Evolutionary conservation across 2,797 vertebrate genomes (phyloP).

Genomic region (Cynopterus sphinx): DNA sequence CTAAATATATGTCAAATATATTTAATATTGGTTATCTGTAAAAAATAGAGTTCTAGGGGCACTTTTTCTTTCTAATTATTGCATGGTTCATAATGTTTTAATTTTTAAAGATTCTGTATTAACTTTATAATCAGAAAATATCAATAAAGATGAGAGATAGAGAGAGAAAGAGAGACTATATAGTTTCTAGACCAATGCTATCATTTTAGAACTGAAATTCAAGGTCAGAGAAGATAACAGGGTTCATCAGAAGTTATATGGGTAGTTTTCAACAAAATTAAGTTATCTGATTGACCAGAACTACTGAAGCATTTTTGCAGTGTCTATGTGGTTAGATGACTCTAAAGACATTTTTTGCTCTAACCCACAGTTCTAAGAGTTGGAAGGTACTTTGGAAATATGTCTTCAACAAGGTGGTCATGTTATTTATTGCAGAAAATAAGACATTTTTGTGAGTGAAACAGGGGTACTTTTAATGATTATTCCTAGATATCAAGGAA

Average conservation of each 20-base stretch:
- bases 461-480: neutral
- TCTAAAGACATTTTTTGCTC: neutral
- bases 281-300: neutral
- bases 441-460: neutral
- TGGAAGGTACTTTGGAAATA: neutral
- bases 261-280: neutral
- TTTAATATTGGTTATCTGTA: neutral
- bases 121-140: constrained; percentile 44
- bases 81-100: neutral
- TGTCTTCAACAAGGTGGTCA: neutral
- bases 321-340: neutral
- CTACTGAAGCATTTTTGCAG: neutral
- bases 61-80: neutral
- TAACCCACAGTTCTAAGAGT: neutral
- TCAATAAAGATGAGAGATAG: neutral
- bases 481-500: neutral
- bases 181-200: neutral
- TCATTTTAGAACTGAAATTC: constrained; percentile 9
- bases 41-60: neutral
- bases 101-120: neutral
- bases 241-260: neutral
- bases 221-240: neutral
- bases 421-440: neutral
- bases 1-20: constrained; percentile 25
- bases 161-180: neutral